phyloP scores from a whole-genome alignment of 2,888 invertebrate species.

The Drosophila fungiperda region DNA sequence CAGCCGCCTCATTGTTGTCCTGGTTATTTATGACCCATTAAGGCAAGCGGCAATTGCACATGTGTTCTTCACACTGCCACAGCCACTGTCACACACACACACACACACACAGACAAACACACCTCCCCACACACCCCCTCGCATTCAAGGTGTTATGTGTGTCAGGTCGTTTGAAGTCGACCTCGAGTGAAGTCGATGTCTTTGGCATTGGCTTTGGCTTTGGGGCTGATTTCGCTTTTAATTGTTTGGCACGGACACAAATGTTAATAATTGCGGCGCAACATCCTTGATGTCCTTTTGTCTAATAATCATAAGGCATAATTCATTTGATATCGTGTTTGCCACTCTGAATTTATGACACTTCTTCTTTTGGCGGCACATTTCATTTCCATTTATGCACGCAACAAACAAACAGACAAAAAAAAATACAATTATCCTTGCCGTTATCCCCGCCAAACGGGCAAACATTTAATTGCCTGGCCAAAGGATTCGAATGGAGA shows the following conservation, averaged over 20 bases:
- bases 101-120: not conserved
- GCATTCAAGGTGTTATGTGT: constrained; percentile 59
- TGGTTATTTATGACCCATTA: constrained; percentile 83
- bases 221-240: constrained; percentile 64
- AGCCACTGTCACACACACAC: constrained; percentile 3
- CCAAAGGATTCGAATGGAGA: constrained; percentile 81
- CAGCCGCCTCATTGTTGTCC: constrained; percentile 80
- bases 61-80: constrained; percentile 75
- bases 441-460: constrained; percentile 12
- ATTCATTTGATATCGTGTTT: constrained; percentile 75
- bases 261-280: constrained; percentile 78
- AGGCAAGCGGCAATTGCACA: constrained; percentile 79
- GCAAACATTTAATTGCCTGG: constrained; percentile 74
- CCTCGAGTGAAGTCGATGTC: constrained; percentile 41
- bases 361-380: constrained; percentile 36
- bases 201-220: constrained; percentile 40
- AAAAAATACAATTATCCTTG: constrained; percentile 70
- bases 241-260: constrained; percentile 70
- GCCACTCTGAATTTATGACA: constrained; percentile 68
- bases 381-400: constrained; percentile 52
- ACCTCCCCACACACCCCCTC: not conserved
- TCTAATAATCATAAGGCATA: constrained; percentile 78
- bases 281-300: constrained; percentile 65
- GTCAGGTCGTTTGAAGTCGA: constrained; percentile 57
- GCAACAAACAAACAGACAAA: constrained; percentile 20